Conservation (phyloP, 1,140 invertebrate genomes). For the Heterodera schachtii region DNA sequence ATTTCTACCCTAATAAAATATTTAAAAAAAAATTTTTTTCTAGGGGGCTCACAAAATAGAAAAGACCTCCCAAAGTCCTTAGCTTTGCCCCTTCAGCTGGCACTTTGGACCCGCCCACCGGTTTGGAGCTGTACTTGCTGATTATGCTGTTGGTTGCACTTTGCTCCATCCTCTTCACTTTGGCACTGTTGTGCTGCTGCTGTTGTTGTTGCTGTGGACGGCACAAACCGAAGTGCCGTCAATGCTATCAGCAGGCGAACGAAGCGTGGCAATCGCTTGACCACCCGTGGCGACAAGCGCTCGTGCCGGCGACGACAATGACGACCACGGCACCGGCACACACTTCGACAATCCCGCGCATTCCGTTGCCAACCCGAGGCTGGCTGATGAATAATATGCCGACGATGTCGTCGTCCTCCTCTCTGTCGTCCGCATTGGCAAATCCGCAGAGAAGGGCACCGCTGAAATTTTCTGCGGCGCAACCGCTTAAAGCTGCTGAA, state of each 20-base stretch:
- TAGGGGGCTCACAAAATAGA: not conserved
- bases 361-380: not conserved
- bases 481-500: no score
- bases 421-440: no score
- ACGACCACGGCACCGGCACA: no score
- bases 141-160: not conserved
- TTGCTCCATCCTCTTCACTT: not conserved
- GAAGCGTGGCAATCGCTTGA: not conserved
- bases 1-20: no score
- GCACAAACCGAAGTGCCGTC: not conserved
- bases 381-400: not conserved
- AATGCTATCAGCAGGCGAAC: no score
- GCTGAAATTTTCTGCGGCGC: no score
- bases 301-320: not conserved
- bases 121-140: not conserved
- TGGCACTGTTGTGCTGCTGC: not conserved
- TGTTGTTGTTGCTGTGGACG: not conserved
- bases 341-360: not conserved
- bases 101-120: not conserved
- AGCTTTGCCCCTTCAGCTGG: not conserved
- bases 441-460: not conserved
- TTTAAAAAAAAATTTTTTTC: no score
- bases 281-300: not conserved
- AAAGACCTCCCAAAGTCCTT: not conserved
- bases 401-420: no score